These are phyloP conservation scores for Crypturellus undulatus DNA, from an alignment of 2,113 vertebrate species.

Conservation along the genomic window DNA sequence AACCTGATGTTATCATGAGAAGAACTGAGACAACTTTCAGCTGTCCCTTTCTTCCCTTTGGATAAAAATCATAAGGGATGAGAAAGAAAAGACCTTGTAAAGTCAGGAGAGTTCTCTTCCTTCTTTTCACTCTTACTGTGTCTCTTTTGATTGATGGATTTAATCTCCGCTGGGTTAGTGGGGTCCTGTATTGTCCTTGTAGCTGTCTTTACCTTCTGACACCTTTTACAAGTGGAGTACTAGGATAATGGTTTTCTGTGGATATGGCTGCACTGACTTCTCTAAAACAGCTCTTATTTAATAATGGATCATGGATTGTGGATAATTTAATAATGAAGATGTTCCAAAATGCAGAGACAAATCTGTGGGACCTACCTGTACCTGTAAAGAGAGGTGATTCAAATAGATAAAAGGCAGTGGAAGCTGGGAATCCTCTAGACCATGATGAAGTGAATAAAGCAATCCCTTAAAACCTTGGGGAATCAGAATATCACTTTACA, in stretches of 20 bases:
- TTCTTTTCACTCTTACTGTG: background rate
- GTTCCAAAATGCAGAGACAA: background rate
- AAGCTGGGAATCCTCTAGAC: background rate
- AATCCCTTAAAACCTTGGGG: background rate
- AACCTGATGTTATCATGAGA: background rate
- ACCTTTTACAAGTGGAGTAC: conserved; percentile 39
- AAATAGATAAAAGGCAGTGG: background rate
- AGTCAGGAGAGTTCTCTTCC: background rate
- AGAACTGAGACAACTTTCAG: background rate
- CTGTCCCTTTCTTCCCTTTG: background rate
- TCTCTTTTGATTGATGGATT: conserved; percentile 58
- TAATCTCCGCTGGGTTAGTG: conserved; percentile 48
- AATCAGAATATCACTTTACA: background rate
- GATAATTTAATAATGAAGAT: conserved; percentile 42
- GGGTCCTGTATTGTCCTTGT: conserved; percentile 26
- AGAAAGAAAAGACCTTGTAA: background rate
- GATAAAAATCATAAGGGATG: background rate
- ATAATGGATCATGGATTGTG: conserved; percentile 17
- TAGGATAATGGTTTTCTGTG: conserved; percentile 15
- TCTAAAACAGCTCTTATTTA: conserved; percentile 31
- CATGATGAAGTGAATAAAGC: background rate
- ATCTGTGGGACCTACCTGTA: background rate
- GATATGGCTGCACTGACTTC: background rate
- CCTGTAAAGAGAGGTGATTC: background rate
- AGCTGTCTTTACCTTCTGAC: conserved; percentile 44